These are phyloP conservation scores for Sinhomidia bicolor DNA, from an alignment of 2,888 invertebrate genomes.

Conservation along the genomic window DNA sequence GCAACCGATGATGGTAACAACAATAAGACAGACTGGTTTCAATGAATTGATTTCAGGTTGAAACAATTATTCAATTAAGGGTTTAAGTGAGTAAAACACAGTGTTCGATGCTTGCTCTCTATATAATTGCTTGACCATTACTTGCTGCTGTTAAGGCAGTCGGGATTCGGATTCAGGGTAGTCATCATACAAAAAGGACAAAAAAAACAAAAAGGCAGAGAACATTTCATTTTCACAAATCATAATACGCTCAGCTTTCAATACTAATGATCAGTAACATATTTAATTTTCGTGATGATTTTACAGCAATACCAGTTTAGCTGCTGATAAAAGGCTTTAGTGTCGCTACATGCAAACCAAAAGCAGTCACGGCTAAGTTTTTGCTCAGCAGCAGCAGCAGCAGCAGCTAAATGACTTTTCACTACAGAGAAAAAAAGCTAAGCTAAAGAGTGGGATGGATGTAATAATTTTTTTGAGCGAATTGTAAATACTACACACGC, in stretches of 20 bases:
- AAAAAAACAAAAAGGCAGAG: too few relatives aligned
- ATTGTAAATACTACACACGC: slow-evolving; percentile 12
- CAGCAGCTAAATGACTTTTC: background rate
- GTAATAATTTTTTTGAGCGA: background rate
- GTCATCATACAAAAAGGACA: background rate
- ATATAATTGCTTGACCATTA: slow-evolving; percentile 17
- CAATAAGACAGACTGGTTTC: slow-evolving; percentile 35
- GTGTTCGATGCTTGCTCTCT: background rate
- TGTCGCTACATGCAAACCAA: background rate
- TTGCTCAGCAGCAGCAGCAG: background rate
- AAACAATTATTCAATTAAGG: slow-evolving; percentile 51
- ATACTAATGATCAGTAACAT: background rate
- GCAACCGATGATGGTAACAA: background rate
- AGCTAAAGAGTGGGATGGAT: too few relatives aligned
- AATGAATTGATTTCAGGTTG: slow-evolving; percentile 54
- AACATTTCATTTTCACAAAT: background rate
- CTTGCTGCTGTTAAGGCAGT: background rate
- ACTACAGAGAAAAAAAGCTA: background rate
- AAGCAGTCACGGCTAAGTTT: background rate
- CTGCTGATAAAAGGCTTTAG: background rate
- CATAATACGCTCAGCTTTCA: background rate
- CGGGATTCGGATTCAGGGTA: background rate
- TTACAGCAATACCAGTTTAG: slow-evolving; percentile 23
- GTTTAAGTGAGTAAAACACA: slow-evolving; percentile 24
- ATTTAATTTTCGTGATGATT: slow-evolving; percentile 4